Percentiles rank a stretch among this genome's conserved stretches.
These are phyloP conservation scores for Tachycineta bicolor DNA, from an alignment of 2,113 vertebrate genomes.

Conservation along the genomic window DNA sequence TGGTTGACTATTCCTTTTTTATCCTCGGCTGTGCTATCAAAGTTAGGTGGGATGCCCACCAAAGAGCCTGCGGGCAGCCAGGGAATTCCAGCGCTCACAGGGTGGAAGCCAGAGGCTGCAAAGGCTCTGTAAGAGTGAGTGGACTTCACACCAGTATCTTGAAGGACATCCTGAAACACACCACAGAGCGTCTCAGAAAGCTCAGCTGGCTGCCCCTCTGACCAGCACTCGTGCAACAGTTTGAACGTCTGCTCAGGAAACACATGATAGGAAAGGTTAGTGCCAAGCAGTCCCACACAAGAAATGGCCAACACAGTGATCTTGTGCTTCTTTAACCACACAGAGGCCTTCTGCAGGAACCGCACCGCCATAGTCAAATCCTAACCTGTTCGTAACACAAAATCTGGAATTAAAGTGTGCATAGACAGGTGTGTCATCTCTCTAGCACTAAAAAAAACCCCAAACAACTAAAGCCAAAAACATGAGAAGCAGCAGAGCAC, in stretches of 20 bases:
- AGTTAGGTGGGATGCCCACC: slow-evolving; percentile 89
- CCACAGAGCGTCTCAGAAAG: slow-evolving; percentile 72
- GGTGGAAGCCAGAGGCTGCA: slow-evolving; percentile 87
- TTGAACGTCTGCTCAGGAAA: slow-evolving; percentile 80
- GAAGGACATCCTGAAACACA: slow-evolving; percentile 83
- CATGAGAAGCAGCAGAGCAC: background rate
- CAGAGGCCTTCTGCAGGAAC: slow-evolving; percentile 72
- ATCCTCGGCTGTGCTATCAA: slow-evolving; percentile 76
- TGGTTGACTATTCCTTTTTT: slow-evolving; percentile 75
- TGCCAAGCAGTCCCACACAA: slow-evolving; percentile 83
- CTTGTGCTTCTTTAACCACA: slow-evolving; percentile 82
- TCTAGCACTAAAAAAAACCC: background rate
- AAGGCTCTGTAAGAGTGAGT: slow-evolving; percentile 79
- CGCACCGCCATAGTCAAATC: slow-evolving; percentile 75
- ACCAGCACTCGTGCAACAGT: slow-evolving; percentile 88
- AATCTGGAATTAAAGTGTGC: slow-evolving; percentile 33
- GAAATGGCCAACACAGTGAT: slow-evolving; percentile 77
- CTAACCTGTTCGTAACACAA: slow-evolving; percentile 45
- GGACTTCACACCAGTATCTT: slow-evolving; percentile 73
- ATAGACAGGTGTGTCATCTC: background rate
- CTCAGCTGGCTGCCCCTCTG: slow-evolving; percentile 75
- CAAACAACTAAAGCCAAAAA: background rate
- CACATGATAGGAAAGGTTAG: slow-evolving; percentile 83
- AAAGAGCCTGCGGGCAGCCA: slow-evolving; percentile 83
- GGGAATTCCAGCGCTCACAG: slow-evolving; percentile 86